Conservation (phyloP, 1,140 invertebrate genomes). For the Lysiphlebus fabarum region DNA sequence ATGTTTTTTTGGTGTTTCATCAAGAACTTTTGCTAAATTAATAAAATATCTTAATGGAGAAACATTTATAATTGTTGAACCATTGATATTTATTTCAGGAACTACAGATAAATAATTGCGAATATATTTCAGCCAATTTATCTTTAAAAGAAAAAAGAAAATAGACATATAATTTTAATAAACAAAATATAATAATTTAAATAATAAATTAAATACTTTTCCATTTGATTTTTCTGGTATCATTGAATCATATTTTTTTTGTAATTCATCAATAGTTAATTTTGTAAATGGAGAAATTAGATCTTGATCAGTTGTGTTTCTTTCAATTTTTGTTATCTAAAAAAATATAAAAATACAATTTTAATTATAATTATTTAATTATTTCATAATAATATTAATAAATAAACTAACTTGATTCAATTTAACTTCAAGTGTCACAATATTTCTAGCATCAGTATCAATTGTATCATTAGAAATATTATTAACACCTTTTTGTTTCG, state of each 20-base stretch:
- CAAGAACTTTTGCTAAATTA: not conserved
- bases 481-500: not conserved
- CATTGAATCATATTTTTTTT: not conserved
- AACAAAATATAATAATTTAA: not conserved
- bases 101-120: not conserved
- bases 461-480: not conserved
- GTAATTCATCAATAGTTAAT: not conserved
- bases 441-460: no score
- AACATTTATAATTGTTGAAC: slow-evolving; percentile 4
- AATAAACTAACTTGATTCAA: no score
- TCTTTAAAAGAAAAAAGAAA: not conserved
- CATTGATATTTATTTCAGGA: not conserved
- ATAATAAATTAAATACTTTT: not conserved
- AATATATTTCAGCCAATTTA: not conserved
- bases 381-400: no score
- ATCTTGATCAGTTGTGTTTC: not conserved
- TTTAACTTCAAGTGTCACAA: no score
- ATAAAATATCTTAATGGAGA: slow-evolving; percentile 1
- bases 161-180: not conserved
- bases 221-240: not conserved
- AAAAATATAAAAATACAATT: not conserved
- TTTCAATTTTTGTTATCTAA: not conserved
- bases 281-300: not conserved
- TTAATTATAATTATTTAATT: not conserved
- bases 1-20: not conserved